Evolutionary conservation across 2,113 vertebrate genomes (phyloP).

Genomic region (Coracopsis vasa): DNA sequence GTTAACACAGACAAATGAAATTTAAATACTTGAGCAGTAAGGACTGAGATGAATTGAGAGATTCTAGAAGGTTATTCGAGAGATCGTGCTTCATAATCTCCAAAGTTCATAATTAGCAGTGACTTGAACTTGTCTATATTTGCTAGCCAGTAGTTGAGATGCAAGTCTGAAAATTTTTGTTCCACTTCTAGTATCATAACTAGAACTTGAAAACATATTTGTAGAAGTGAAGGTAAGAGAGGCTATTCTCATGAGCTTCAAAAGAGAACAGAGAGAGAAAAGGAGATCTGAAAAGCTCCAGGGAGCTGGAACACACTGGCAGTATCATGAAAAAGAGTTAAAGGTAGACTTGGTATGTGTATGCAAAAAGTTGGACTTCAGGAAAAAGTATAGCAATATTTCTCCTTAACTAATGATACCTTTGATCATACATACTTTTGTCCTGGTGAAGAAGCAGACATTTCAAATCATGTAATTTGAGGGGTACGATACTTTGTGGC

Average conservation of each 20-base stretch:
- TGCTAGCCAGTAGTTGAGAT: neutral
- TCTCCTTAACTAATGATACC: neutral
- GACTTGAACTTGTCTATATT: neutral
- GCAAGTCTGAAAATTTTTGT: neutral
- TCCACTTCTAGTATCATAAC: accelerated
- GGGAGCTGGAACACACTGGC: neutral
- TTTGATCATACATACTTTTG: neutral
- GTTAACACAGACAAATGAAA: neutral
- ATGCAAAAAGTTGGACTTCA: neutral
- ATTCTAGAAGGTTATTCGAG: neutral
- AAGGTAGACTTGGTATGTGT: neutral
- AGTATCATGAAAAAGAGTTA: neutral
- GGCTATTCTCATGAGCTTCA: accelerated
- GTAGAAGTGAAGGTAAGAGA: neutral
- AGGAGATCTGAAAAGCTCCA: neutral
- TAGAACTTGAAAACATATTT: neutral
- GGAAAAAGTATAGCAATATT: neutral
- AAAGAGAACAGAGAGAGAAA: neutral
- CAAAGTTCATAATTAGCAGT: neutral
- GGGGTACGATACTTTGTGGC: too few species aligned
- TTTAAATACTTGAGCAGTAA: neutral
- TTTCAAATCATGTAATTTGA: neutral
- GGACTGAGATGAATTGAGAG: neutral
- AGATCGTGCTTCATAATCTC: neutral
- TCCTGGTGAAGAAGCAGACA: neutral